Evolutionary conservation across 2,888 invertebrate genomes (phyloP).

Genomic region (Ennomos fuscantarius): DNA sequence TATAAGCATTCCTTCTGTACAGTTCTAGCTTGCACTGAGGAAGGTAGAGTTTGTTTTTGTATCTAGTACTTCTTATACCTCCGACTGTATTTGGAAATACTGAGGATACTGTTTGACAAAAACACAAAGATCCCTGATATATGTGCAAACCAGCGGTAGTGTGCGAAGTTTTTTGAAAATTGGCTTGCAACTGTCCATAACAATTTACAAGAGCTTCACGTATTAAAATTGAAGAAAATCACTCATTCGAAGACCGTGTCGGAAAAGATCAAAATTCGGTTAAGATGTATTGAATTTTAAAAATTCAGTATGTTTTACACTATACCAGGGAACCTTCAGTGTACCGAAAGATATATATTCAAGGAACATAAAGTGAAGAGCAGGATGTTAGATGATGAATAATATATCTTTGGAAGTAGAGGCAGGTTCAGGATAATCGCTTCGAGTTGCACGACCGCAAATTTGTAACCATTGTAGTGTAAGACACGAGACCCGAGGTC

Average conservation of each 20-base stretch:
- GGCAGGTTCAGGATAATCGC: conserved; percentile 23
- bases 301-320: conserved; percentile 26
- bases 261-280: conserved; percentile 2
- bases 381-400: conserved; percentile 20
- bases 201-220: too few relatives aligned
- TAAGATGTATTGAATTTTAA: conserved; percentile 33
- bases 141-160: too few relatives aligned
- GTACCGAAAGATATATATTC: background rate
- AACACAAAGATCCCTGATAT: too few relatives aligned
- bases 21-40: too few relatives aligned
- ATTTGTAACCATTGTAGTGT: conserved; percentile 4
- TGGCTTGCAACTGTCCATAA: too few relatives aligned
- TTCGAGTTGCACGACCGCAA: conserved; percentile 13
- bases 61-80: too few relatives aligned
- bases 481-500: background rate
- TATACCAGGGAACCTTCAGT: conserved; percentile 5
- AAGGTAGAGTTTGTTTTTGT: too few relatives aligned
- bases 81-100: too few relatives aligned
- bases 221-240: too few relatives aligned
- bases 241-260: background rate
- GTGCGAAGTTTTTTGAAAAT: too few relatives aligned
- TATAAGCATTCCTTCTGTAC: too few relatives aligned
- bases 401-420: conserved; percentile 25
- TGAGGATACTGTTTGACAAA: too few relatives aligned
- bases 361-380: conserved; percentile 15